These are phyloP conservation scores for Paratilapia polleni DNA, from an alignment of 2,113 vertebrate species.

Conservation along the genomic window DNA sequence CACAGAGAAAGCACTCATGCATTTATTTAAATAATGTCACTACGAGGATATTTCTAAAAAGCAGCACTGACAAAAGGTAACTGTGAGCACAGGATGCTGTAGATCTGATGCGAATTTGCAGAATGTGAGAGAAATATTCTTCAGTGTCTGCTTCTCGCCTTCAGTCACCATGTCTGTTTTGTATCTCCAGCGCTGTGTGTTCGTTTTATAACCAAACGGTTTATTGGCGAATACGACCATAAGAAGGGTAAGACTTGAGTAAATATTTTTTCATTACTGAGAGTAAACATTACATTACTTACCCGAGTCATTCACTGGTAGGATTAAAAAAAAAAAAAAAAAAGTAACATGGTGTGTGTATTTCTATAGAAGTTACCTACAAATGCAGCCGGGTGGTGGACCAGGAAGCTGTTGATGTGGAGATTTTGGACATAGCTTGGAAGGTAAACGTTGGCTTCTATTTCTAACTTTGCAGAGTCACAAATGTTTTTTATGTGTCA, in stretches of 20 bases:
- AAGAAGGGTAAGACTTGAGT: constrained; percentile 70
- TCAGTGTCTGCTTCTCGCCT: not conserved
- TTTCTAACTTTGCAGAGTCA: not conserved
- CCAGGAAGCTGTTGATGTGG: constrained; percentile 77
- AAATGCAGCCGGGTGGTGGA: constrained; percentile 76
- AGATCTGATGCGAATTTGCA: not conserved
- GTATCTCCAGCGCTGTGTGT: constrained; percentile 80
- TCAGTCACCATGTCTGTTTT: constrained; percentile 51
- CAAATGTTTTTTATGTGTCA: not conserved
- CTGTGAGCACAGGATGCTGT: not conserved
- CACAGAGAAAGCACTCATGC: not conserved
- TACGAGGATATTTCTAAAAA: not conserved
- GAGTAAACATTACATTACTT: too few species aligned
- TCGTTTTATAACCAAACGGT: constrained; percentile 80
- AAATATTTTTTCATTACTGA: not conserved
- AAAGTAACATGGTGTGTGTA: not conserved
- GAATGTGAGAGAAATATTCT: not conserved
- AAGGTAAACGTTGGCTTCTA: constrained; percentile 58
- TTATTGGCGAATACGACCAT: constrained; percentile 82
- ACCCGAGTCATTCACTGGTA: too few species aligned
- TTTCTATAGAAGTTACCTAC: constrained; percentile 77
- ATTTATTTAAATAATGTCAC: constrained; percentile 11
- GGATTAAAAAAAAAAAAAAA: not conserved
- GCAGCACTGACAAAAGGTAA: not conserved
- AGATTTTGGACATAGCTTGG: constrained; percentile 77